These are phyloP conservation scores for Rynchops niger DNA, from an alignment of 2,113 vertebrate species.

Conservation along the genomic window DNA sequence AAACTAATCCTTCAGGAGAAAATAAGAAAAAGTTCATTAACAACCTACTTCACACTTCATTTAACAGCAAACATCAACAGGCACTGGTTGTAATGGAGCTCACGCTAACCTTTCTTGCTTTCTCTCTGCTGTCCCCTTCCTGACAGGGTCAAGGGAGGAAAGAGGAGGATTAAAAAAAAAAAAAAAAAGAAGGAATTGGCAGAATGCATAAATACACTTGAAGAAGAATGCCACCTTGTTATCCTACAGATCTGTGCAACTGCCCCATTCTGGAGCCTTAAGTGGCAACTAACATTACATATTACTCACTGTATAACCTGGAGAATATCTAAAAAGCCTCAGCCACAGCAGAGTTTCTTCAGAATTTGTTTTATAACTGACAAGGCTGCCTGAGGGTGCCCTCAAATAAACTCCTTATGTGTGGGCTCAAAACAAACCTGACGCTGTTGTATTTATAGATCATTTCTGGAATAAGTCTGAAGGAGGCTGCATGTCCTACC, in stretches of 20 bases:
- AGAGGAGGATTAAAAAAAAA: not conserved
- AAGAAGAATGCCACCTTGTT: not conserved
- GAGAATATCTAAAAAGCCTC: not conserved
- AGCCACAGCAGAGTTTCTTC: not conserved
- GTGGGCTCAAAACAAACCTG: slow-evolving; percentile 38
- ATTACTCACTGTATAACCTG: not conserved
- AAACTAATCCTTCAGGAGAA: not conserved
- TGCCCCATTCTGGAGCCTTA: not conserved
- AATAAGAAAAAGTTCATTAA: not conserved
- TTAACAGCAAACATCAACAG: slow-evolving; percentile 7
- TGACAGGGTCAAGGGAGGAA: not conserved
- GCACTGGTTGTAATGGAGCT: not conserved
- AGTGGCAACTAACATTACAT: not conserved
- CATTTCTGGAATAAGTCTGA: slow-evolving; percentile 32
- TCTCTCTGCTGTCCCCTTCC: not conserved
- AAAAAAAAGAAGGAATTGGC: not conserved
- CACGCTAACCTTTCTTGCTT: not conserved
- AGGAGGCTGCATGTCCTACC: not conserved
- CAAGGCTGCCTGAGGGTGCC: slow-evolving; percentile 40
- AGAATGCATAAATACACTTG: not conserved
- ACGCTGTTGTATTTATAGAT: slow-evolving; percentile 42
- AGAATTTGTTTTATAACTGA: slow-evolving; percentile 39
- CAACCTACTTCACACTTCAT: not conserved
- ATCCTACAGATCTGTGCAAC: not conserved
- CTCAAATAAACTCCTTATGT: slow-evolving; percentile 50